These are phyloP conservation scores for Drosophila nigromelanica DNA, from an alignment of 1,140 invertebrate species.

Conservation along the genomic window DNA sequence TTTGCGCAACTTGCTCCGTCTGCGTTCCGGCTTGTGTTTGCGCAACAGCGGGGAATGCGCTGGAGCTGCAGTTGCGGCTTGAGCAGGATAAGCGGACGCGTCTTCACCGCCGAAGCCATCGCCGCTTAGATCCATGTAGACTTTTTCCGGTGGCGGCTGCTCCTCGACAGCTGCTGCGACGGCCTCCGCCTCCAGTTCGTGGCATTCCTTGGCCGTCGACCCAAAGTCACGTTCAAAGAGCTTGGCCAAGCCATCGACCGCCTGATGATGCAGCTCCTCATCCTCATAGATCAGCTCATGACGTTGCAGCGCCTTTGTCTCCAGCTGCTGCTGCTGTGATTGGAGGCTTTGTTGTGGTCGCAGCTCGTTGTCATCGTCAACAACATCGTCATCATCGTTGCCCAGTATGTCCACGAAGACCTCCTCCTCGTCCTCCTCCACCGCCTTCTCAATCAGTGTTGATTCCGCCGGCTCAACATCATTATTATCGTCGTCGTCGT, in stretches of 20 bases:
- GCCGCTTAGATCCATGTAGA: constrained; percentile 85
- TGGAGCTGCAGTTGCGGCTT: background rate
- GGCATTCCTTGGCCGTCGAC: constrained; percentile 9
- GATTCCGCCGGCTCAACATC: constrained; percentile 47
- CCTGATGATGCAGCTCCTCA: constrained; percentile 76
- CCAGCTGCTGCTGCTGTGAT: background rate
- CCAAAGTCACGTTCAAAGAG: constrained; percentile 75
- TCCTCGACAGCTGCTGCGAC: constrained; percentile 24
- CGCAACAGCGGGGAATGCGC: constrained; percentile 52
- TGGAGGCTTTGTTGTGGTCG: background rate
- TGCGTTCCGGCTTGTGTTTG: constrained; percentile 84
- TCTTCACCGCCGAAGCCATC: constrained; percentile 2
- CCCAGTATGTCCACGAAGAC: constrained; percentile 67
- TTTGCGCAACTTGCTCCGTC: constrained; percentile 88
- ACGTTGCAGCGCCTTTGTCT: constrained; percentile 63
- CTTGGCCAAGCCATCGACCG: constrained; percentile 74
- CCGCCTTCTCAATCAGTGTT: background rate
- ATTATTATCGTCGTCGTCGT: constrained; percentile 47
- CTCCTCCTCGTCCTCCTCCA: constrained; percentile 53
- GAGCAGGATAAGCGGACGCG: background rate
- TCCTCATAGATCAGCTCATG: constrained; percentile 78
- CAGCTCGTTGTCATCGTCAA: background rate
- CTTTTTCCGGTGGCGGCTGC: constrained; percentile 76
- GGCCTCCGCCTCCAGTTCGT: constrained; percentile 8
- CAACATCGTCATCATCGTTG: constrained; percentile 63